Evolutionary conservation across 2,113 vertebrate genomes (phyloP), one percentile per base, ranked within the genome.

Genomic region (Conger conger): DNA sequence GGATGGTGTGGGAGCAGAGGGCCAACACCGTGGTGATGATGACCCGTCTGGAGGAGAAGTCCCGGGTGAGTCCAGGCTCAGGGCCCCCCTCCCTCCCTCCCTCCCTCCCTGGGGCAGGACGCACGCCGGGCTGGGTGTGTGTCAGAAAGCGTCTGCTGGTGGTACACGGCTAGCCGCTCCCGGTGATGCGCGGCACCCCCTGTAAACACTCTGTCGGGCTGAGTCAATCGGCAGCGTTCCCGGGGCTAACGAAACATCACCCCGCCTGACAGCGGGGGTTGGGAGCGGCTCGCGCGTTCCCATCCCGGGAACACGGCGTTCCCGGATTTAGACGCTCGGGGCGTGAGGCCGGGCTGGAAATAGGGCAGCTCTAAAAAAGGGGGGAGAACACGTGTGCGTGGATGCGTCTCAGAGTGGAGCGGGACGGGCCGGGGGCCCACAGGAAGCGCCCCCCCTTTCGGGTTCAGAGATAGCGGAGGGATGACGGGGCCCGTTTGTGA

Each of bases 1-100:
- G 98, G 90, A 97, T 99, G 97, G 96, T 99, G 87, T 99, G 98
- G 98, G 98, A 99, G 36, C 98, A 99, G 92, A 96, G 97, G 84
- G 97, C 96, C 7, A 95, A 94, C 87, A 99, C 97, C 0, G 96
- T 99, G 5, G 94, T 99, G 83, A 99, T 99, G 98, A 98, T 99
- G 97, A 99, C 98, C 7, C 94, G 96, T 73, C 94, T 99, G 42
- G 98, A 99, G 89, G 98, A 99, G 92, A 99, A 98, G 90, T 98
- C 97, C 68, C 94, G 97, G 95, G 98, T 99, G 92, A 93, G 96
- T 23, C 5, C 35, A 36, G 68, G 2, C n/a, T 1, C 1, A 16
- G 53, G 6, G 40, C 27, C 76, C 33, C 84, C 50, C 79, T 63
- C 87, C 38, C 30, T 2, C 82, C 82, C 37, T 87, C 63, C 23